Conservation (phyloP, 2,888 invertebrate species). For the Catocala fraxini region DNA sequence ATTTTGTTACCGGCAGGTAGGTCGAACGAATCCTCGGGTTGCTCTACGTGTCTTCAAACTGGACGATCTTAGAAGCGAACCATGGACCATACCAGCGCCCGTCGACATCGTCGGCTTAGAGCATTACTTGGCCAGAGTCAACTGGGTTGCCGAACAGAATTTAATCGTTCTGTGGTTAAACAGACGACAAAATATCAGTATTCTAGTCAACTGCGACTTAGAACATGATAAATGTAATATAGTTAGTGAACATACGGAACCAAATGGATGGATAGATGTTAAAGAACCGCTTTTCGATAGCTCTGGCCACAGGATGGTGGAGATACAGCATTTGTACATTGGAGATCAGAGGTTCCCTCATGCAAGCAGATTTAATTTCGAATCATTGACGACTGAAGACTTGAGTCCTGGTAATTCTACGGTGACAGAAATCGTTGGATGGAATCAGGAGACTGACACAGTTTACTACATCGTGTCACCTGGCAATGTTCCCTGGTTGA, state of each 20-base stretch:
- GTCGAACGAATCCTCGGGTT: constrained; percentile 92
- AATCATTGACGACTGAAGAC: constrained; percentile 67
- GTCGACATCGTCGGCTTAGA: constrained; percentile 87
- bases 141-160: constrained; percentile 91
- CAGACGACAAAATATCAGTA: constrained; percentile 92
- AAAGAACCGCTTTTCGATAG: constrained; percentile 84
- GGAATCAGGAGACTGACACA: constrained; percentile 86
- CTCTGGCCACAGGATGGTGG: constrained; percentile 78
- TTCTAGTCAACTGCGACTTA: constrained; percentile 88
- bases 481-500: constrained; percentile 89
- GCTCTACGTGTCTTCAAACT: constrained; percentile 89
- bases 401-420: constrained; percentile 88
- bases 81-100: constrained; percentile 84
- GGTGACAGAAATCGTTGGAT: constrained; percentile 88
- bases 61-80: constrained; percentile 59
- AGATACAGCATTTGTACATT: constrained; percentile 69
- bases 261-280: constrained; percentile 91
- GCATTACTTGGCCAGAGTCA: constrained; percentile 90
- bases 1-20: constrained; percentile 86
- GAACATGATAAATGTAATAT: constrained; percentile 74
- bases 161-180: constrained; percentile 94
- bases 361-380: constrained; percentile 70
- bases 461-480: constrained; percentile 91
- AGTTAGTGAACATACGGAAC: constrained; percentile 81
- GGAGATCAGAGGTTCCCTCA: constrained; percentile 82